Percentiles rank a stretch among this genome's conserved stretches.
Evolutionary conservation across 1,140 invertebrate species (phyloP).

Genomic region (Anoplophora glabripennis): DNA sequence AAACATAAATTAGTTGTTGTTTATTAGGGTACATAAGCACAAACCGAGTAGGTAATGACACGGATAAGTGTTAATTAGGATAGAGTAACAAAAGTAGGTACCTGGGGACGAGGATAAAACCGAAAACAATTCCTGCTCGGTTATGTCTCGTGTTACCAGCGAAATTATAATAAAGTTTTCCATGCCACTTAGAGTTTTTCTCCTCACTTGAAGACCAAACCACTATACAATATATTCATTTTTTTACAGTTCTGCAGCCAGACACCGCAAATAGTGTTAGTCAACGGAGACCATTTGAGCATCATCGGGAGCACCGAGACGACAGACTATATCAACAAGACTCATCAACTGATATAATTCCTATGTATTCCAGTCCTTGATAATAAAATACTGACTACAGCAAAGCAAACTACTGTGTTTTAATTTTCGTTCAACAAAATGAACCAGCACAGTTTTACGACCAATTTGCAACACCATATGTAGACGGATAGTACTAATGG

Average conservation of each 20-base stretch:
- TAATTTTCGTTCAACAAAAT: not conserved
- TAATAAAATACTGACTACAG: conserved; percentile 9
- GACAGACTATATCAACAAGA: conserved; percentile 42
- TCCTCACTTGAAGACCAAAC: not conserved
- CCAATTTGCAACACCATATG: not conserved
- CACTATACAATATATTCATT: conserved; percentile 7
- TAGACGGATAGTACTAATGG: not conserved
- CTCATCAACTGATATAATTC: conserved; percentile 25
- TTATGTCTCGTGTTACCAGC: no score
- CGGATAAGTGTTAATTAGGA: no score
- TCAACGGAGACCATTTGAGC: conserved; percentile 40
- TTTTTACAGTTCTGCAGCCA: conserved; percentile 38
- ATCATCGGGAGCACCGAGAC: conserved; percentile 35
- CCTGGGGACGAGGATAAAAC: no score
- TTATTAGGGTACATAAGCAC: not conserved
- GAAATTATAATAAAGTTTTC: no score
- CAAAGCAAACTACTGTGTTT: conserved; percentile 1
- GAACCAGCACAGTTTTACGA: not conserved
- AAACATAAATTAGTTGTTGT: not conserved
- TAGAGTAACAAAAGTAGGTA: no score
- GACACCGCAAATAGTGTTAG: conserved; percentile 30
- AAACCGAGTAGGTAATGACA: not conserved
- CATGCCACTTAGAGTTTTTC: no score
- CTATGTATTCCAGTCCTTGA: not conserved
- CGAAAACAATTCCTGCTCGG: no score